Evolutionary conservation across 2,113 vertebrate genomes (phyloP).

Genomic region (Triplophysa siluroides): DNA sequence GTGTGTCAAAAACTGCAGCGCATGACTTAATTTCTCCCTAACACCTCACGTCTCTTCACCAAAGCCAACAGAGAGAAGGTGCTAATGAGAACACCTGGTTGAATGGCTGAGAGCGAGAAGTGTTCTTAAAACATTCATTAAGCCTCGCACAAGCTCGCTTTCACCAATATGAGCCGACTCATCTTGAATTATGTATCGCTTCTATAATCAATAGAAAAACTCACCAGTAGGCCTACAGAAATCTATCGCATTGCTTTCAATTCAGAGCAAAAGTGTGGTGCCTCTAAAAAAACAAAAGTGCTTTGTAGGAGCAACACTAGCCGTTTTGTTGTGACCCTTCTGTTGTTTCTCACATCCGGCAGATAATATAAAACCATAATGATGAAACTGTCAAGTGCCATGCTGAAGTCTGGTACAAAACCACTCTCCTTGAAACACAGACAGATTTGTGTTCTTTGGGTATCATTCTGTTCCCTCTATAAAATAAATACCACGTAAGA

Average conservation of each 20-base stretch:
- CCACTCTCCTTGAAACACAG: neutral
- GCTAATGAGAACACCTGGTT: conserved; percentile 56
- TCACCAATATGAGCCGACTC: neutral
- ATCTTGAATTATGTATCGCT: neutral
- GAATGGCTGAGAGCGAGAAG: conserved; percentile 51
- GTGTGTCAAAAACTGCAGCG: conserved; percentile 3
- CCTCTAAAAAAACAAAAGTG: neutral
- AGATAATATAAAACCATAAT: conserved; percentile 30
- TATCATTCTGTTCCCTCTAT: conserved; percentile 6
- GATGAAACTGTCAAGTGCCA: conserved; percentile 16
- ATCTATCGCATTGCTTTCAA: too few species aligned
- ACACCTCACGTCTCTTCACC: conserved; percentile 18
- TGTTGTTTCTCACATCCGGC: conserved; percentile 17
- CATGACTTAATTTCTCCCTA: neutral
- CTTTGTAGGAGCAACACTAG: conserved; percentile 19
- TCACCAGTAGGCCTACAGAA: too few species aligned
- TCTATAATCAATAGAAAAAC: neutral
- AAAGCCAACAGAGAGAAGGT: conserved; percentile 33
- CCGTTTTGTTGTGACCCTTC: neutral
- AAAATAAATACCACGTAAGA: conserved; percentile 26
- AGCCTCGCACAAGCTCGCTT: conserved; percentile 20
- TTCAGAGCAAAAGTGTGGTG: too few species aligned
- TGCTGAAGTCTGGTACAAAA: conserved; percentile 5
- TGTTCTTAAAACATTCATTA: conserved; percentile 41
- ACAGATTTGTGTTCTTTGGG: neutral